Evolutionary conservation across 2,113 vertebrate genomes (phyloP).

Genomic region (Hemiprocne comata): DNA sequence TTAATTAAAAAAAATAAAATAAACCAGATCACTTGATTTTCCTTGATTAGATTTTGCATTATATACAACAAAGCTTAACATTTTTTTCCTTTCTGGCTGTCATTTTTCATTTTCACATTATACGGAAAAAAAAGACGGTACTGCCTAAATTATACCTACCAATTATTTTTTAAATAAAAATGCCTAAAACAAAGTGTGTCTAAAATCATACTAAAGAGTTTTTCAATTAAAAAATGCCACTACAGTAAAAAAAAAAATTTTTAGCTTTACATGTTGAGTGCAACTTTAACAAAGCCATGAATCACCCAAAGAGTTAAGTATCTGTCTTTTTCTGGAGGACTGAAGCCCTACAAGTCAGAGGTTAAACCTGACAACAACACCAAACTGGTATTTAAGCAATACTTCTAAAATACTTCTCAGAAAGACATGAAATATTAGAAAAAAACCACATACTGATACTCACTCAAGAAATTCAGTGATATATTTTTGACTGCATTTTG

Average conservation of each 20-base stretch:
- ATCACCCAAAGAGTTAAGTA: neutral
- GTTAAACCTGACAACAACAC: neutral
- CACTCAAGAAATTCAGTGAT: constrained; percentile 98
- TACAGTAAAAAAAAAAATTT: neutral
- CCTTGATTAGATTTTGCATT: neutral
- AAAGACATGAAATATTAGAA: neutral
- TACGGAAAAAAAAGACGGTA: neutral
- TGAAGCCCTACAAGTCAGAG: neutral
- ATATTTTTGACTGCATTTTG: constrained; percentile 96
- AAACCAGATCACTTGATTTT: neutral
- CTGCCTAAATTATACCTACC: neutral
- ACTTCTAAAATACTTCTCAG: neutral
- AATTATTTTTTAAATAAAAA: neutral
- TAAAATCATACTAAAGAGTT: neutral
- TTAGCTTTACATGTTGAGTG: neutral
- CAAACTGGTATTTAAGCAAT: neutral
- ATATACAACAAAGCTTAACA: neutral
- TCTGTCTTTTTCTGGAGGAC: neutral
- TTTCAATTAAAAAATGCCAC: neutral
- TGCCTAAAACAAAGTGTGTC: neutral
- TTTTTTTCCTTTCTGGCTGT: neutral
- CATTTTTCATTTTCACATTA: neutral
- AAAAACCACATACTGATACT: constrained; percentile 54
- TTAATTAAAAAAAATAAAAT: neutral
- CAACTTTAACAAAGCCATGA: neutral